Conservation (phyloP, 2,797 vertebrate genomes). For the Knipowitschia caucasica region DNA sequence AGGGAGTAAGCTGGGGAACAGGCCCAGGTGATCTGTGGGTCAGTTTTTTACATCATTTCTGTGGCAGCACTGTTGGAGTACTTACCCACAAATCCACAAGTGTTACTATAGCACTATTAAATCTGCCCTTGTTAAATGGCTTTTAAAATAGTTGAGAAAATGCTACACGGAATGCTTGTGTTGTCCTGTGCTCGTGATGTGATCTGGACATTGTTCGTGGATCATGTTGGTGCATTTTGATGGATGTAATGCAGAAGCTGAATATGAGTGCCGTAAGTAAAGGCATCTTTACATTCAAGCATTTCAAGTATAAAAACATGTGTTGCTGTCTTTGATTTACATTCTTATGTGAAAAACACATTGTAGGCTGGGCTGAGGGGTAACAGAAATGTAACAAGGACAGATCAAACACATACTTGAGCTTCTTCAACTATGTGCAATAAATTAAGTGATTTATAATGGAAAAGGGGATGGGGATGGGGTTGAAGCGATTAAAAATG, state of each 20-base stretch:
- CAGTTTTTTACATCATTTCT: slow-evolving; percentile 64
- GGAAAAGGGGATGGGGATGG: neutral
- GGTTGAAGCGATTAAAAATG: neutral
- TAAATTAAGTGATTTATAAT: slow-evolving; percentile 7
- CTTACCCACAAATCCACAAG: slow-evolving; percentile 58
- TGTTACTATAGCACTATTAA: slow-evolving; percentile 50
- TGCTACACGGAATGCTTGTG: slow-evolving; percentile 35
- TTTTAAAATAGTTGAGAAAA: slow-evolving; percentile 48
- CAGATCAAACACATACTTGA: slow-evolving; percentile 13
- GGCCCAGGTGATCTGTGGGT: slow-evolving; percentile 61
- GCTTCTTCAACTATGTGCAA: slow-evolving; percentile 4
- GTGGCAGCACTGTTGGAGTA: slow-evolving; percentile 52
- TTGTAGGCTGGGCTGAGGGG: neutral
- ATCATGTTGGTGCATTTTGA: slow-evolving; percentile 16
- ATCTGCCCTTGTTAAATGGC: slow-evolving; percentile 43
- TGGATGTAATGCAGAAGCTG: slow-evolving; percentile 2
- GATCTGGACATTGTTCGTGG: neutral
- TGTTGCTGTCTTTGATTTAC: slow-evolving; percentile 10
- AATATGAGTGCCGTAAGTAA: neutral
- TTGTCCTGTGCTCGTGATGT: slow-evolving; percentile 12
- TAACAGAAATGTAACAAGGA: slow-evolving; percentile 15
- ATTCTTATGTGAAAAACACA: slow-evolving; percentile 10
- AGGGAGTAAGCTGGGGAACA: slow-evolving; percentile 25
- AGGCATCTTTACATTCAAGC: neutral
- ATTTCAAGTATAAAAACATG: slow-evolving; percentile 11